These are phyloP conservation scores for Seira sanloemensis DNA, from an alignment of 2,888 invertebrate species.

Conservation along the genomic window DNA sequence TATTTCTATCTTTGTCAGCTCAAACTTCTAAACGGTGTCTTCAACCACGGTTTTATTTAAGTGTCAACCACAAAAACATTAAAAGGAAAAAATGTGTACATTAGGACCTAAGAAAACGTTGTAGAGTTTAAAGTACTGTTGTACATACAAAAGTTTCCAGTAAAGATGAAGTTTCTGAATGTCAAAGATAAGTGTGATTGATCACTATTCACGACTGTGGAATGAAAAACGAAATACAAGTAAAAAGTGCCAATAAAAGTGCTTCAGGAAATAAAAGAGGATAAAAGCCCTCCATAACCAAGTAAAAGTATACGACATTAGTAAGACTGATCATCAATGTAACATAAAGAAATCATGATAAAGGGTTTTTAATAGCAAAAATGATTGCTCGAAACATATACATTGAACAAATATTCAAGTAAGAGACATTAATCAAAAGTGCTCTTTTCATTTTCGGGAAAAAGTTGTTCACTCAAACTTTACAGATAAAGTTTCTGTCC, in stretches of 20 bases:
- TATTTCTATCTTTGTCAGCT: too few species aligned
- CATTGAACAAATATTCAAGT: neutral
- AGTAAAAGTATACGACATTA: neutral
- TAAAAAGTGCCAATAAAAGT: neutral
- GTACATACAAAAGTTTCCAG: too few species aligned
- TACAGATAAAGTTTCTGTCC: neutral
- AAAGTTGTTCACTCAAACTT: neutral
- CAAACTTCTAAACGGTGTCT: too few species aligned
- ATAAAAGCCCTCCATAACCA: neutral
- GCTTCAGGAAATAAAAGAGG: neutral
- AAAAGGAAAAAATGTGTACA: too few species aligned
- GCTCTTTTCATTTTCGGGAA: too few species aligned
- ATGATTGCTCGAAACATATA: neutral
- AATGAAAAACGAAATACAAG: neutral
- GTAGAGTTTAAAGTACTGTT: too few species aligned
- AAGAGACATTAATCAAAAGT: too few species aligned
- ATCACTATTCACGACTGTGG: neutral
- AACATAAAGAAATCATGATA: neutral
- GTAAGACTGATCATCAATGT: neutral
- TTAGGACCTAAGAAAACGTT: too few species aligned
- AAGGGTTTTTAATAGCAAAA: neutral
- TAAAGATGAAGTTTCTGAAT: neutral
- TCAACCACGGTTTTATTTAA: too few species aligned
- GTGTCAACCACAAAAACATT: too few species aligned
- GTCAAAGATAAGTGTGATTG: neutral